Percentiles rank a stretch among this genome's conserved stretches.
These are phyloP conservation scores for Lepas anatifera DNA, from an alignment of 2,888 invertebrate species.

Conservation along the genomic window DNA sequence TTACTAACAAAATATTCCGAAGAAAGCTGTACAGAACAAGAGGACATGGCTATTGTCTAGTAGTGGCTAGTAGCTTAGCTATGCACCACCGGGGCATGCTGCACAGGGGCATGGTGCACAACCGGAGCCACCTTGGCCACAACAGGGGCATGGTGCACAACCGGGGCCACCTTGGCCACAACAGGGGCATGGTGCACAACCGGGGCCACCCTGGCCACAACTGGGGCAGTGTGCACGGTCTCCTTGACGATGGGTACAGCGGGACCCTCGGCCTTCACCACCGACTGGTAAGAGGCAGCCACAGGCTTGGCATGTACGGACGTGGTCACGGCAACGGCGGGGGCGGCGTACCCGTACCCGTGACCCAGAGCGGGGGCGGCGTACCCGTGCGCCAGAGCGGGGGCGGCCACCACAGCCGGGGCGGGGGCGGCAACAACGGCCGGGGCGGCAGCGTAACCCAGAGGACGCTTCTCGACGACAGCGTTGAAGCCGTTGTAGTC, in stretches of 20 bases:
- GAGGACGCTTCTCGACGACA: constrained; percentile 25
- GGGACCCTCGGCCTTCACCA: not conserved
- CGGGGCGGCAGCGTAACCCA: constrained; percentile 18
- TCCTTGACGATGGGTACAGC: not conserved
- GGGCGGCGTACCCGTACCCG: constrained; percentile 9
- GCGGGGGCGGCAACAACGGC: constrained; percentile 11
- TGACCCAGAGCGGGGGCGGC: not conserved
- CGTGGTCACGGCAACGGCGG: not conserved
- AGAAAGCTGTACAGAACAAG: too few species aligned
- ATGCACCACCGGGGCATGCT: not conserved
- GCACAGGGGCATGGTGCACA: not conserved
- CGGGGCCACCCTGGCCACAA: not conserved
- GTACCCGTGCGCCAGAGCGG: not conserved
- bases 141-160: not conserved
- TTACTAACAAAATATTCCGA: too few species aligned
- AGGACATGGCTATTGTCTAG: too few species aligned
- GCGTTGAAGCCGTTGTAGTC: constrained; percentile 24
- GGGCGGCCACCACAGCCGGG: too few species aligned
- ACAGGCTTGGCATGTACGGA: not conserved
- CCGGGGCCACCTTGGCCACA: constrained; percentile 11
- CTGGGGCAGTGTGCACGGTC: not conserved
- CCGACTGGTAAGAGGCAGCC: not conserved
- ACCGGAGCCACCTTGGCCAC: not conserved
- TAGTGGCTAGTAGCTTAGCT: not conserved
- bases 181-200: not conserved